Percentiles rank a stretch among this genome's conserved stretches.
phyloP scores from a whole-genome alignment of 2,113 vertebrate species.

The Misgurnus mizolepis region DNA sequence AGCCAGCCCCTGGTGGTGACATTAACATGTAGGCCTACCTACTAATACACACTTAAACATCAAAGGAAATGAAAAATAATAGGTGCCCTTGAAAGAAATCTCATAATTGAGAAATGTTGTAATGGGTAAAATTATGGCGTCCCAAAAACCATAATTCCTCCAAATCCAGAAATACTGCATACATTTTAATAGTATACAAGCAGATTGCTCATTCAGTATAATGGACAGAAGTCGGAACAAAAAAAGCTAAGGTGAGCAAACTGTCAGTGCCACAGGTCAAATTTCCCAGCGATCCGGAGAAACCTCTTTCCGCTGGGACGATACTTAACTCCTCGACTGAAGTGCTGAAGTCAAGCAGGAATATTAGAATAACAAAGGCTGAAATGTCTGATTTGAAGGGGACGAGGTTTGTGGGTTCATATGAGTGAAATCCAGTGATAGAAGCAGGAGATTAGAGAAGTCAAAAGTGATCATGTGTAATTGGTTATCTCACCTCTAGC shows the following conservation, averaged over 20 bases:
- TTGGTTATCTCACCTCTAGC: slow-evolving; percentile 76
- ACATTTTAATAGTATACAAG: too few relatives aligned
- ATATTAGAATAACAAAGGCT: slow-evolving; percentile 78
- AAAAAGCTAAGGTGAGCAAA: slow-evolving; percentile 22
- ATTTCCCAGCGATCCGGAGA: slow-evolving; percentile 42
- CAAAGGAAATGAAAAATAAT: too few relatives aligned
- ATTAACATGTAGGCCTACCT: too few relatives aligned
- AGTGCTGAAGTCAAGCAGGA: slow-evolving; percentile 67
- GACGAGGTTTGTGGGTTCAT: slow-evolving; percentile 70
- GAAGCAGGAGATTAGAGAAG: slow-evolving; percentile 73
- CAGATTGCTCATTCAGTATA: background rate
- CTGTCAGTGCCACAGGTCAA: slow-evolving; percentile 30
- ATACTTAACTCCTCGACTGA: slow-evolving; percentile 65
- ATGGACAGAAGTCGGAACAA: background rate
- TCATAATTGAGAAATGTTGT: too few relatives aligned
- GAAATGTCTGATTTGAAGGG: slow-evolving; percentile 63
- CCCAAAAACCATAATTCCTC: too few relatives aligned
- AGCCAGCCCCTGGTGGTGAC: too few relatives aligned
- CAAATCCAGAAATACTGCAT: too few relatives aligned
- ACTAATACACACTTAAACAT: too few relatives aligned
- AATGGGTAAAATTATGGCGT: too few relatives aligned
- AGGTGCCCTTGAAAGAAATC: too few relatives aligned
- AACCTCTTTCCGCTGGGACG: slow-evolving; percentile 48
- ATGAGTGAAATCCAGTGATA: slow-evolving; percentile 68
- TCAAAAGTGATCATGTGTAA: slow-evolving; percentile 78